These are phyloP conservation scores for Ctenoplectra terminalis DNA, from an alignment of 1,140 invertebrate genomes.

Conservation along the genomic window DNA sequence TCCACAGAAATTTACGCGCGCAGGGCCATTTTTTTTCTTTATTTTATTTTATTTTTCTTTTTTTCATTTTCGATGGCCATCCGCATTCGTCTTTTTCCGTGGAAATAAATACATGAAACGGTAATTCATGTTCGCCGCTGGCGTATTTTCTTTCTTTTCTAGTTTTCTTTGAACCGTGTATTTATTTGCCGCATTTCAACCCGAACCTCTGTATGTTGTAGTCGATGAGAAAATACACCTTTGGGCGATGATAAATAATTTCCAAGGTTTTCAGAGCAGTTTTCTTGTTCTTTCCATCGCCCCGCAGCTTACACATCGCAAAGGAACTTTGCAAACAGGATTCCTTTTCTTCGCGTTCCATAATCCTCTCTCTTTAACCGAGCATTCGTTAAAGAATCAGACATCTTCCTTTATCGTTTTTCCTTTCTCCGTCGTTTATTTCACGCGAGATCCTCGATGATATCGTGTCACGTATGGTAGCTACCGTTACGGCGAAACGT, in stretches of 20 bases:
- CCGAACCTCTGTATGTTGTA: neutral
- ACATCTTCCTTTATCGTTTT: neutral
- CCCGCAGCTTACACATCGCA: neutral
- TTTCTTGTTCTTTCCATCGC: neutral
- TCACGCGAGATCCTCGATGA: neutral
- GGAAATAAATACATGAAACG: neutral
- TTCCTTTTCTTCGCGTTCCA: neutral
- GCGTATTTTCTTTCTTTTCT: conserved; percentile 5
- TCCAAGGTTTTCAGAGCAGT: neutral
- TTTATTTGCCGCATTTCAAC: conserved; percentile 29
- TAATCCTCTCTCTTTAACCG: neutral
- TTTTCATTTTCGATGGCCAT: neutral
- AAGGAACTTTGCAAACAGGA: neutral
- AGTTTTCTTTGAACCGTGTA: conserved; percentile 7
- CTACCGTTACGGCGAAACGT: neutral
- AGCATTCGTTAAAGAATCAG: neutral
- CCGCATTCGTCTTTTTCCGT: neutral
- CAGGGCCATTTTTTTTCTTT: neutral
- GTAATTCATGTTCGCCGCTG: neutral
- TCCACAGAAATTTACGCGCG: conserved; percentile 4
- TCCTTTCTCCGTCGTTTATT: neutral
- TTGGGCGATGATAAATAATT: conserved; percentile 30
- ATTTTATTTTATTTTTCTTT: neutral
- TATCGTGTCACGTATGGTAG: neutral
- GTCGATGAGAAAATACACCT: neutral